phyloP scores from a whole-genome alignment of 53 echinoderm and acorn worm genomes.

The Pentamera pediparva region DNA sequence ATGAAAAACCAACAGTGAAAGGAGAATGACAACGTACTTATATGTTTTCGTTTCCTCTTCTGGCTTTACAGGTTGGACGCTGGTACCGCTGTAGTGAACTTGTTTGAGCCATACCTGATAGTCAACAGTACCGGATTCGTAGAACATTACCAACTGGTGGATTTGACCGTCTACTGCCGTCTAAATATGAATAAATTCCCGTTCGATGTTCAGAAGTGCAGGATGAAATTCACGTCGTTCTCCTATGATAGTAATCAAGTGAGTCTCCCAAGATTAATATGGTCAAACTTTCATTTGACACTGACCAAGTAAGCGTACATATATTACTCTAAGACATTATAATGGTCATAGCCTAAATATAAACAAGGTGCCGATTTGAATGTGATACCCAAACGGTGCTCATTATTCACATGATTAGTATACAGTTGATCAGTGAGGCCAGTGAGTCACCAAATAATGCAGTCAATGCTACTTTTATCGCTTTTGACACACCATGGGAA shows the following conservation, averaged over 20 bases:
- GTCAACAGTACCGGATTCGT: constrained; percentile 14
- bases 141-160: not conserved
- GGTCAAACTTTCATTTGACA: not conserved
- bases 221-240: not conserved
- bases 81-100: not conserved
- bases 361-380: too few species aligned
- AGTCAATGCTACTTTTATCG: too few species aligned
- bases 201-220: constrained; percentile 5
- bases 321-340: too few species aligned
- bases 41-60: too few species aligned
- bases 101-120: constrained; percentile 2
- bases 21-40: too few species aligned
- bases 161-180: constrained; percentile 20
- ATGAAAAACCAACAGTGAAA: too few species aligned
- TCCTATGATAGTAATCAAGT: constrained; percentile 14
- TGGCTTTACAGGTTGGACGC: not conserved
- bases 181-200: constrained; percentile 20
- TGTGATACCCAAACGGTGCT: too few species aligned
- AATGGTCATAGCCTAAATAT: too few species aligned
- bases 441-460: too few species aligned
- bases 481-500: too few species aligned
- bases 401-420: too few species aligned
- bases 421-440: too few species aligned
- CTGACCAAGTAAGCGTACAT: not conserved
- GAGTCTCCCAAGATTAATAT: not conserved